Percentiles rank a stretch among this genome's conserved stretches.
Conservation (phyloP, 2,888 invertebrate species). For the Allygus modestus region DNA sequence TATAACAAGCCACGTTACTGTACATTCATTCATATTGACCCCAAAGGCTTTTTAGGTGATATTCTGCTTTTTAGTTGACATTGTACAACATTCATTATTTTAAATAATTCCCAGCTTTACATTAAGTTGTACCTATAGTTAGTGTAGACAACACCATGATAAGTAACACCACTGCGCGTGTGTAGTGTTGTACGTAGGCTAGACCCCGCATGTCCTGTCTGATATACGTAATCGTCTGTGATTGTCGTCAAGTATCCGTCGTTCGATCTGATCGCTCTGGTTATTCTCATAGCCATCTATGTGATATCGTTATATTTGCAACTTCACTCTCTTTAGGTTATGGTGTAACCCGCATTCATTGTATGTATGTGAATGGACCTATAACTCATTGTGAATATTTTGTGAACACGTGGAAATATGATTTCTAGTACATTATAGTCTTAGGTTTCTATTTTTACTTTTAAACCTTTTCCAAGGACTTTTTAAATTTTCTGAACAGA, state of each 20-base stretch:
- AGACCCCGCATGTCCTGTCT: constrained; percentile 34
- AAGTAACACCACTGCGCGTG: constrained; percentile 15
- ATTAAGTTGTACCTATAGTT: constrained; percentile 21
- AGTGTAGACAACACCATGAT: constrained; percentile 43
- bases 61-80: not conserved
- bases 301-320: constrained; percentile 31
- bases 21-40: no score
- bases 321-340: constrained; percentile 23
- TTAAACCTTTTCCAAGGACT: not conserved
- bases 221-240: constrained; percentile 55
- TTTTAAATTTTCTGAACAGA: no score
- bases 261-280: constrained; percentile 23
- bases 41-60: not conserved
- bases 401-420: not conserved
- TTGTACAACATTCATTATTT: not conserved
- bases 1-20: no score
- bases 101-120: not conserved
- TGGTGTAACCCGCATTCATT: not conserved
- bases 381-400: constrained; percentile 3
- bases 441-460: not conserved
- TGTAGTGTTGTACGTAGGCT: constrained; percentile 20
- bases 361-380: not conserved
- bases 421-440: not conserved
- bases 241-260: constrained; percentile 44
- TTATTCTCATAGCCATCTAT: constrained; percentile 15